phyloP scores from a whole-genome alignment of 1,140 invertebrate genomes.

The Pseudachorutes palmiensis region DNA sequence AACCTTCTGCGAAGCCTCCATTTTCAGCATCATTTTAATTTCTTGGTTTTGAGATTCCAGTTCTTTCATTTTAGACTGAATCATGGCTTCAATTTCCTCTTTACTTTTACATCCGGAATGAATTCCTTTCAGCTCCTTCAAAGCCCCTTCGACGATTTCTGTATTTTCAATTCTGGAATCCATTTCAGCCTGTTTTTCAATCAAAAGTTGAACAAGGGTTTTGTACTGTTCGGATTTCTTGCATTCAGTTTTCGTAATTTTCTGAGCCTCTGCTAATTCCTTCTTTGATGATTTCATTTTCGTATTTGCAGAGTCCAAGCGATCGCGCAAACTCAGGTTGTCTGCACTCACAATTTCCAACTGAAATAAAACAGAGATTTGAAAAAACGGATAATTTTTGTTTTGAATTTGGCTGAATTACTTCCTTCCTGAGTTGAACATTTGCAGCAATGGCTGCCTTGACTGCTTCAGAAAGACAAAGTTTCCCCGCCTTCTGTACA shows the following conservation, averaged over 20 bases:
- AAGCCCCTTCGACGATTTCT: conserved; percentile 17
- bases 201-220: conserved; percentile 19
- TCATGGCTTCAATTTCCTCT: conserved; percentile 13
- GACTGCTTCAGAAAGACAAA: conserved; percentile 30
- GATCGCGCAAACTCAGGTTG: conserved; percentile 27
- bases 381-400: no score
- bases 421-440: conserved; percentile 11
- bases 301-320: conserved; percentile 15
- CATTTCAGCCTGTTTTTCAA: conserved; percentile 29
- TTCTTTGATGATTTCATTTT: no score
- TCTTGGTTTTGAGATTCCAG: background rate
- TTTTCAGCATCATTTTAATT: background rate
- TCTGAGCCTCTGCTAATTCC: conserved; percentile 30
- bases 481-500: conserved; percentile 32
- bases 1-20: background rate
- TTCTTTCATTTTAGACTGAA: conserved; percentile 13
- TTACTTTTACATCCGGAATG: conserved; percentile 24
- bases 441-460: conserved; percentile 31
- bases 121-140: conserved; percentile 12
- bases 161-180: conserved; percentile 19
- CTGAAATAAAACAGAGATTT: conserved; percentile 12
- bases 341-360: conserved; percentile 25
- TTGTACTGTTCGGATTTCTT: conserved; percentile 29
- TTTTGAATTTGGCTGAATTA: background rate
- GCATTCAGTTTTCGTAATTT: conserved; percentile 27